Base-by-base conservation (phyloP, 2,888 invertebrate species). In the Drosophila neutralis region DNA sequence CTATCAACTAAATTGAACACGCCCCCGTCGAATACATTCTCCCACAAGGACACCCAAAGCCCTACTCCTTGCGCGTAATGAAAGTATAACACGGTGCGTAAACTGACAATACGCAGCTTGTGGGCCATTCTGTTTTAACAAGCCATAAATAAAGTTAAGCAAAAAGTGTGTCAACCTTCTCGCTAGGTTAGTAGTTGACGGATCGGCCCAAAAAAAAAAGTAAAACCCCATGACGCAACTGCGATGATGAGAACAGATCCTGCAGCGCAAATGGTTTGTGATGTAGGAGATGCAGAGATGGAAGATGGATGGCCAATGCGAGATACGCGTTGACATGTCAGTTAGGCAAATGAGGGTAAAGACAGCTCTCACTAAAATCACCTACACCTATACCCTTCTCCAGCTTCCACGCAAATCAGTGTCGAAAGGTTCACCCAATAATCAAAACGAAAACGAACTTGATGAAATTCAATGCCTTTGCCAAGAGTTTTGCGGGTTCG, bases 261-360 rank as follows among this genome's bases (percentile, higher is more conserved):
- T 60, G 49, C 52, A 66, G 61, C 54, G 54, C 48, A 49, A 76
- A 88, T 78, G 78, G 60, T 49, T 45, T 57, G 49, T 68, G 29
- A 10, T 56, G 24, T 38, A 27, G 53, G 27, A 7, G 4, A 42
- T 21, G 27, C 24, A 45, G 42, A 40, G 51, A 21, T 45, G 40
- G 53, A 59, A 61, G 81, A 76, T 64, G 63, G 65, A 81, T 75
- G 85, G 62, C 82, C 62, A 69, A 56, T 40, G 53, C 68, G 65
- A 69, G 76, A 74, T 74, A 88, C 80, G 89, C 75, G 84, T 87
- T 82, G 90, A 89, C 77, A 85, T 77, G 77, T 85, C 88, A 73
- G 90, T 85, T 89, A 88, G 86, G 80, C 86, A 89, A 84, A 89
- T 87, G 82, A 89, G 88, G 88, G 79, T 87, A 89, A 85, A 84